Base-by-base conservation (phyloP, 2,113 vertebrate genomes). In the Zeus faber region DNA sequence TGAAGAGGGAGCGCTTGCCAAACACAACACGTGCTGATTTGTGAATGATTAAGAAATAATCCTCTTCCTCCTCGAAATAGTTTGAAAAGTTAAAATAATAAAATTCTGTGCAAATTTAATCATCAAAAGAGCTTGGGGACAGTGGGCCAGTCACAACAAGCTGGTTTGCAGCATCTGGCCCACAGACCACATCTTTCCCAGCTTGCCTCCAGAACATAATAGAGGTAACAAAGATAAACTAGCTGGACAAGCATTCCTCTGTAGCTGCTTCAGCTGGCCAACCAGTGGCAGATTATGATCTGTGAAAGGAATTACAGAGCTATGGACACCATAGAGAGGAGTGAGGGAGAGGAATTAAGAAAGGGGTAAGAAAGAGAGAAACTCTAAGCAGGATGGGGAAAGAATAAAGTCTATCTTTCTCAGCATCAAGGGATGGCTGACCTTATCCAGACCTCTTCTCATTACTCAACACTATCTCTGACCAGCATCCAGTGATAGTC, bases 251-350 rank as follows among this genome's bases (percentile, higher is more conserved):
- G n/a, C 29, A 51, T 17, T 25, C 13, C 27, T 7, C 29, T 51
- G 26, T 16, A 53, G 50, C 39, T 20, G 11, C 37, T 18, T 22
- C 7, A 23, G 37, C 20, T 27, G 18, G n/a, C n/a, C n/a, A n/a
- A 41, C 40, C 5, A 60, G 6, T 26, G 53, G 11, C 39, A 65
- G 77, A 75, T 75, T 68, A 73, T 54, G 58, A 75, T 77, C 80
- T 74, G 76, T 20, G 6, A 67, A 68, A 70, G 65, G 53, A 67
- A 79, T 76, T 48, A 76, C 58, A 59, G 53, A 54, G 48, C 56
- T 27, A 17, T 25, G 49, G 59, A 56, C 33, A 52, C 49, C 39
- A 45, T 46, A 37, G 66, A 67, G 50, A 66, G 22, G 10, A 18
- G 17, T 6, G 25, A 47, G 69, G 67, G 67, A 79, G 73, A 56